Evolutionary conservation across 2,888 invertebrate species (phyloP).

Genomic region (Baronia brevicornis): DNA sequence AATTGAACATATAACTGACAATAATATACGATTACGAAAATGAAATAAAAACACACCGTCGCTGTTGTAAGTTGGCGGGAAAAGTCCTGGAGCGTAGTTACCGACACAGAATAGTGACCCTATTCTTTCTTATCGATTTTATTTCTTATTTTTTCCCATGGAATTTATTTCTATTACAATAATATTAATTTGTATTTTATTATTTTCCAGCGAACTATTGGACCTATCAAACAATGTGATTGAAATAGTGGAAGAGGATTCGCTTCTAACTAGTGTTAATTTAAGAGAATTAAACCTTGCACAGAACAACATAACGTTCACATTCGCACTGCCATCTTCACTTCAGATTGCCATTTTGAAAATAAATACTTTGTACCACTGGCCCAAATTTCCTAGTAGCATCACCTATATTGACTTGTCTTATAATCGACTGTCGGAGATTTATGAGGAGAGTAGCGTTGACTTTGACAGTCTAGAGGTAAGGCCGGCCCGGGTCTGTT

Average conservation of each 20-base stretch:
- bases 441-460: conserved; percentile 53
- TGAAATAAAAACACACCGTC: too few relatives aligned
- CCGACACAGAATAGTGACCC: too few relatives aligned
- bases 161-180: background rate
- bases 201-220: conserved; percentile 52
- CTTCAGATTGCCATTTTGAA: conserved; percentile 56
- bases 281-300: conserved; percentile 63
- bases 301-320: conserved; percentile 61
- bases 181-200: conserved; percentile 2
- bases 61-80: too few relatives aligned
- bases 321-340: conserved; percentile 51
- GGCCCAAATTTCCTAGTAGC: conserved; percentile 57
- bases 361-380: conserved; percentile 57
- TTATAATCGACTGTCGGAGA: conserved; percentile 49
- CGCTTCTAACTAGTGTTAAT: conserved; percentile 47
- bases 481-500: too few relatives aligned
- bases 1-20: too few relatives aligned
- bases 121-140: background rate
- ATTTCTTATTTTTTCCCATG: background rate
- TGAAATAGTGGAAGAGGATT: conserved; percentile 56
- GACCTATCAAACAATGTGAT: conserved; percentile 66
- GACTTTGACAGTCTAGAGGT: conserved; percentile 65
- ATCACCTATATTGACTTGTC: conserved; percentile 63
- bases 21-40: too few relatives aligned
- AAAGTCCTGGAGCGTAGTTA: too few relatives aligned